Evolutionary conservation across 2,888 invertebrate species (phyloP), one percentile per base, ranked within the genome.

Genomic region (Nomada flava): DNA sequence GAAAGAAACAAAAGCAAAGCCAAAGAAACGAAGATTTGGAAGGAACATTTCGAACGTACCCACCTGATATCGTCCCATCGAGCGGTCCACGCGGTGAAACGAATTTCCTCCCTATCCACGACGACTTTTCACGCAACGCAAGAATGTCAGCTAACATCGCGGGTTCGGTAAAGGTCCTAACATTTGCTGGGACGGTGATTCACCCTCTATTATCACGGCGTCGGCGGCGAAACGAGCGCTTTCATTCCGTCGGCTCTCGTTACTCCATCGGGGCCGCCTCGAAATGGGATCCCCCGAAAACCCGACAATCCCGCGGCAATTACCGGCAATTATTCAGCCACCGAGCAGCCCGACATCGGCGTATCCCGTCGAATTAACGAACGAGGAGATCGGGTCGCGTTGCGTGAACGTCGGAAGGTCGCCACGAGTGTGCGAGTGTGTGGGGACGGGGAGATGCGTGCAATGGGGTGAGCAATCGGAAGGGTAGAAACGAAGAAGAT

Each of bases 111-210:
- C 44, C 71, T 74, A 71, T 71, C 23, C 59, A 36, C 74, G 47
- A 11, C 20, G 78, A 85, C 83, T 86, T 85, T 84, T 81, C 79
- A 77, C 83, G 86, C 83, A 85, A 85, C 80, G 69, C 76, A 76
- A 79, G 70, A 86, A 85, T 68, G 76, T 73, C 85, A 68, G 26
- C 59, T 76, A 86, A 47, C 36, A 29, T 82, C 52, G 75, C 47
- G 42, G 23, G 36, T 36, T 64, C 62, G 62, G 10, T 62, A 84
- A 82, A 76, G 74, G 65, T 82, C 82, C 65, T 84, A 79, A 44
- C 72, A 74, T 73, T 74, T 72, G 29, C 55, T 11, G 1, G 68
- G 3, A 70, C 20, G 70, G 42, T 64, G 76, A 63, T 72, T 80
- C 80, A 76, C 71, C 82, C 71, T 67, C n/a, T 67, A 13, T 63